Percentiles rank a stretch among this genome's conserved stretches.
phyloP scores from a whole-genome alignment of 2,113 vertebrate species.

The Sporophila hypoxantha region DNA sequence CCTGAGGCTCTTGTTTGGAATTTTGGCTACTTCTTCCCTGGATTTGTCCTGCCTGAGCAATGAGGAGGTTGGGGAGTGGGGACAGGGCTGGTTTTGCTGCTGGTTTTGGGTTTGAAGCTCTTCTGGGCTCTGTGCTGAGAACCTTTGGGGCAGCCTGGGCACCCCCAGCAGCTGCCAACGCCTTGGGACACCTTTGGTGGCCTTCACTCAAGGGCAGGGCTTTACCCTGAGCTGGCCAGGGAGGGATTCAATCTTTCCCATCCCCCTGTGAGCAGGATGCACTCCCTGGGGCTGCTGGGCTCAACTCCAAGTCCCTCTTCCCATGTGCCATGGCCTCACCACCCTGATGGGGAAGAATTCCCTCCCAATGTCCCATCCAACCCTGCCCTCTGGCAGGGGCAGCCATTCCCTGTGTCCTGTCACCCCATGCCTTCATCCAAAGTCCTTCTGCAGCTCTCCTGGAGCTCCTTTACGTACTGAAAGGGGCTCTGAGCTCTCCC shows the following conservation, averaged over 20 bases:
- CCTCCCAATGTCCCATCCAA: background rate
- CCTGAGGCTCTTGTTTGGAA: background rate
- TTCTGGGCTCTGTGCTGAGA: background rate
- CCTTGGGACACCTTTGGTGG: background rate
- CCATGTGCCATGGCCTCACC: background rate
- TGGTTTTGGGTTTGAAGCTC: background rate
- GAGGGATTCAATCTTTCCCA: background rate
- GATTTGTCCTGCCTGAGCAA: background rate
- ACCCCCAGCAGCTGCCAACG: background rate
- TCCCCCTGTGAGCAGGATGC: background rate
- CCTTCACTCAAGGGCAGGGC: background rate
- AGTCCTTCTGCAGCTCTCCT: background rate
- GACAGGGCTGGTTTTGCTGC: background rate
- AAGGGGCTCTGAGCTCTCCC: background rate
- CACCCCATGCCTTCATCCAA: background rate
- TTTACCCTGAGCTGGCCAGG: background rate
- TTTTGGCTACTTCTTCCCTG: background rate
- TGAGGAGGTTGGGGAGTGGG: background rate
- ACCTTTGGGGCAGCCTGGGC: background rate
- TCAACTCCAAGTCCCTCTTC: background rate
- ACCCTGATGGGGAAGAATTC: rapidly evolving
- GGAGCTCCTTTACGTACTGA: background rate
- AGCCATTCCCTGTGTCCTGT: background rate
- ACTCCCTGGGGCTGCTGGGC: background rate
- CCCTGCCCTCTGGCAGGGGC: background rate